phyloP scores from a whole-genome alignment of 1,140 invertebrate genomes.

The Gonatopus flavifemur region DNA sequence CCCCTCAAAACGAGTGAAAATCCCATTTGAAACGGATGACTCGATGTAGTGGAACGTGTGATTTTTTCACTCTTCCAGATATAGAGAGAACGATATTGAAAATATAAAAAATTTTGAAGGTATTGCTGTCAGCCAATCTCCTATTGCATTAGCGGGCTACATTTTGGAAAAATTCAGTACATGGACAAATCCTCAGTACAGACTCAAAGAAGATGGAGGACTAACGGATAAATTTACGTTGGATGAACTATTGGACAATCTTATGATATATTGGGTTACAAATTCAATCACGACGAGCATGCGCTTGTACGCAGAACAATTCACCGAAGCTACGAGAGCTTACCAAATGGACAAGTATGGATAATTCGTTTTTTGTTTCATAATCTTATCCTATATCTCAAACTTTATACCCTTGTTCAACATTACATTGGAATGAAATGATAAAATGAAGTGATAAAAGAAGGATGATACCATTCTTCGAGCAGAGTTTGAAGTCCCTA shows the following conservation, averaged over 20 bases:
- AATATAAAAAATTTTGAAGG: slow-evolving; percentile 51
- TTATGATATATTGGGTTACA: slow-evolving; percentile 87
- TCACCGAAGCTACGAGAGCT: slow-evolving; percentile 45
- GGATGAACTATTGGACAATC: slow-evolving; percentile 81
- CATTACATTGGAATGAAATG: too few relatives aligned
- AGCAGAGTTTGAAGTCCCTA: too few relatives aligned
- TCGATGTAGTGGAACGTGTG: too few relatives aligned
- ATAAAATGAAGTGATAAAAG: too few relatives aligned
- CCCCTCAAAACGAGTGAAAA: too few relatives aligned
- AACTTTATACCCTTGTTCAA: too few relatives aligned
- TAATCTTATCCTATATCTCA: too few relatives aligned
- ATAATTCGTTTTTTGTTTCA: too few relatives aligned
- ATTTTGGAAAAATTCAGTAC: slow-evolving; percentile 85
- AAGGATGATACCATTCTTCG: too few relatives aligned
- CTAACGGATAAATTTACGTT: slow-evolving; percentile 65
- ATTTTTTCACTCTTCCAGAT: too few relatives aligned
- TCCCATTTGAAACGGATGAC: too few relatives aligned
- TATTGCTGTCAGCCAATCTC: slow-evolving; percentile 66
- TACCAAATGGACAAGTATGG: slow-evolving; percentile 59
- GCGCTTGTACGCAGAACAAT: slow-evolving; percentile 74
- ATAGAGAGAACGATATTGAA: too few relatives aligned
- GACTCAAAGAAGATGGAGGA: slow-evolving; percentile 69
- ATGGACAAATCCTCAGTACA: slow-evolving; percentile 68
- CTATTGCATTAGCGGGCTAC: slow-evolving; percentile 77
- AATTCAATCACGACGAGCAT: slow-evolving; percentile 75